Percentiles rank a stretch among this genome's conserved stretches.
These are phyloP conservation scores for Psephotus haematonotus DNA, from an alignment of 2,113 vertebrate genomes.

Conservation along the genomic window DNA sequence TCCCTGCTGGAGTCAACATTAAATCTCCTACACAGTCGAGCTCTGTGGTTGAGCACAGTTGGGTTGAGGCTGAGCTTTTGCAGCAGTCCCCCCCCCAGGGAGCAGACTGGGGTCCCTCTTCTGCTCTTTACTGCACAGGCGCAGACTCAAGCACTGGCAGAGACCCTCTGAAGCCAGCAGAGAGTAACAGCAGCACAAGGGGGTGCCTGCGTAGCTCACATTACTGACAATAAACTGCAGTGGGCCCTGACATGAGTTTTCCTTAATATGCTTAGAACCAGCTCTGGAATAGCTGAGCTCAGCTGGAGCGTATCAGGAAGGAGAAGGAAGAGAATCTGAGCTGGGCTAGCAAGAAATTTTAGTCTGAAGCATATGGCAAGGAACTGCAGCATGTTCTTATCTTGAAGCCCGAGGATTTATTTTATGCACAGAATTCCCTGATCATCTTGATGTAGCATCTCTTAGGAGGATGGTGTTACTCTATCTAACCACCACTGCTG, in stretches of 20 bases:
- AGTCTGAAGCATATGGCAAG: conserved; percentile 55
- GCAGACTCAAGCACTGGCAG: rapidly evolving
- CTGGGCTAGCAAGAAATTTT: conserved; percentile 65
- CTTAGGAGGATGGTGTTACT: conserved; percentile 29
- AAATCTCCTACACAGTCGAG: neutral
- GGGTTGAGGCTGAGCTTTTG: neutral
- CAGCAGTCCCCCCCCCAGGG: neutral
- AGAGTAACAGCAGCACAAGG: neutral
- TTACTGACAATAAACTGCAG: neutral
- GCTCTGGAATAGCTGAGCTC: conserved; percentile 51
- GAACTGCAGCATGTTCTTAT: conserved; percentile 29
- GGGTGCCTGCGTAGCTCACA: neutral
- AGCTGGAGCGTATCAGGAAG: conserved; percentile 50
- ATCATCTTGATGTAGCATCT: conserved; percentile 62
- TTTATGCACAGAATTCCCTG: conserved; percentile 60
- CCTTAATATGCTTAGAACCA: conserved; percentile 45
- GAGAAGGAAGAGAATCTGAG: conserved; percentile 62
- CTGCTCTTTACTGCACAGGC: neutral
- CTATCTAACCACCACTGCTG: conserved; percentile 65
- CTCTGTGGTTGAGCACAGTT: neutral
- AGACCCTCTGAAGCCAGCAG: neutral
- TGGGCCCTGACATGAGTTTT: neutral
- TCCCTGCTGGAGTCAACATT: conserved; percentile 12
- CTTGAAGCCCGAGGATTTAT: conserved; percentile 60
- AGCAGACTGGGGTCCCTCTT: neutral